Evolutionary conservation across 2,888 invertebrate genomes (phyloP), one percentile per base, ranked within the genome.

Genomic region (Lochmaea capreae): DNA sequence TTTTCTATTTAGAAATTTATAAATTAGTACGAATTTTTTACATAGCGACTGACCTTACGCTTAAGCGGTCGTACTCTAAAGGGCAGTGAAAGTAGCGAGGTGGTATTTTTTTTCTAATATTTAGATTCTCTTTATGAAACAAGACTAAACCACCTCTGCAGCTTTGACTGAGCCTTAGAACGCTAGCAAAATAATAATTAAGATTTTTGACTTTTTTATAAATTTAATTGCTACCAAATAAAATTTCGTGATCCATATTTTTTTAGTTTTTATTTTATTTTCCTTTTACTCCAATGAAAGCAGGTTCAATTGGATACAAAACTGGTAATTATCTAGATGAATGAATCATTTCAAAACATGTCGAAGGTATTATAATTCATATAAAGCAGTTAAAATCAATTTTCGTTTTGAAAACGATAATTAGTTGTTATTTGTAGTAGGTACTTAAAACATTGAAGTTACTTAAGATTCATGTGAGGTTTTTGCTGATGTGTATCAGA

Each of bases 151-250:
- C 84, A 77, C 81, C 77, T 78, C 73, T 73, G 76, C 77, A 71
- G 72, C 82, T 83, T 82, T 79, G 81, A 82, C 79, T 82, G 79
- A 67, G 79, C 83, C 82, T 80, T 80, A 80, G 82, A 81, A 80
- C 81, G 82, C 82, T 81, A 83, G 84, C 84, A 84, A 83, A 85
- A 85, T 85, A 80, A 84, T 83, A 79, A 79, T 83, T 85, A 84
- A 85, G 84, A 81, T 83, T 84, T 70, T 85, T 85, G 83, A 84
- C 82, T 84, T 85, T 85, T 85, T 85, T 85, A 83, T 86, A 86
- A 85, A 86, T 84, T 84, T 85, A 86, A 87, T 86, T 87, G 86
- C 87, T 87, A 88, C 88, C 88, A 88, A 88, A 88, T 87, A 87
- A 88, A 87, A 84, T 87, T 73, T 86, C 86, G 85, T 87, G 86